A percentile compares a stretch with the other conserved stretches of the same genome.
These are phyloP conservation scores for Mya arenaria DNA, from an alignment of 1,140 invertebrate genomes.

Conservation along the genomic window DNA sequence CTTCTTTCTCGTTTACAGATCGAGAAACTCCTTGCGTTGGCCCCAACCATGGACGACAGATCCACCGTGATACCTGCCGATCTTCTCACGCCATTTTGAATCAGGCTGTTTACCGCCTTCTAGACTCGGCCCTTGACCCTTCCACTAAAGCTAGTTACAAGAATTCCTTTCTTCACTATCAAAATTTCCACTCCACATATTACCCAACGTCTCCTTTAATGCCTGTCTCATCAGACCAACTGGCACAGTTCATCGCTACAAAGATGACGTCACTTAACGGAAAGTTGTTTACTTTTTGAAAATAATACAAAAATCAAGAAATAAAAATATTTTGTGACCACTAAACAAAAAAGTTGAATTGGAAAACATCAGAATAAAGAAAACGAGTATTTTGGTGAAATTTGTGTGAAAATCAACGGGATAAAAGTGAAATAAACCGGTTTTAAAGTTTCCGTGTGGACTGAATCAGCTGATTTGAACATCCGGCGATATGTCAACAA, in stretches of 20 bases:
- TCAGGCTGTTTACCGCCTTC: background rate
- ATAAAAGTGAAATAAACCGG: too few species aligned
- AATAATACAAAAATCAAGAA: too few species aligned
- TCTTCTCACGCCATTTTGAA: constrained; percentile 29
- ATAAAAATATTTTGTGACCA: too few species aligned
- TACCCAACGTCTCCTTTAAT: background rate
- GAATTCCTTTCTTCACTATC: constrained; percentile 14
- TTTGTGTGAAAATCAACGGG: too few species aligned
- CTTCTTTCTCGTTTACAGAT: constrained; percentile 55
- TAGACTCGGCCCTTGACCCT: constrained; percentile 7
- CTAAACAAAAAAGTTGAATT: too few species aligned
- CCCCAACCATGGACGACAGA: constrained; percentile 12
- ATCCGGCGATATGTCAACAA: too few species aligned
- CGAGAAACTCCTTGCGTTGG: background rate
- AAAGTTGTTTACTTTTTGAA: too few species aligned
- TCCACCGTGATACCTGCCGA: constrained; percentile 20
- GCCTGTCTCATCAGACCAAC: background rate
- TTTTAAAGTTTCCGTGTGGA: too few species aligned
- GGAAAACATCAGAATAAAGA: too few species aligned
- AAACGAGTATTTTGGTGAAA: too few species aligned
- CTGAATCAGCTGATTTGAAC: too few species aligned
- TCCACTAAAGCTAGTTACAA: constrained; percentile 23
- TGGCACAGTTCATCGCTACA: constrained; percentile 48
- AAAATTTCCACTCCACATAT: constrained; percentile 4
- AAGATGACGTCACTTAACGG: too few species aligned